Evolutionary conservation across 2,797 vertebrate species (phyloP), one percentile per base, ranked within the genome.

Genomic region (Aselliscus stoliczkanus): DNA sequence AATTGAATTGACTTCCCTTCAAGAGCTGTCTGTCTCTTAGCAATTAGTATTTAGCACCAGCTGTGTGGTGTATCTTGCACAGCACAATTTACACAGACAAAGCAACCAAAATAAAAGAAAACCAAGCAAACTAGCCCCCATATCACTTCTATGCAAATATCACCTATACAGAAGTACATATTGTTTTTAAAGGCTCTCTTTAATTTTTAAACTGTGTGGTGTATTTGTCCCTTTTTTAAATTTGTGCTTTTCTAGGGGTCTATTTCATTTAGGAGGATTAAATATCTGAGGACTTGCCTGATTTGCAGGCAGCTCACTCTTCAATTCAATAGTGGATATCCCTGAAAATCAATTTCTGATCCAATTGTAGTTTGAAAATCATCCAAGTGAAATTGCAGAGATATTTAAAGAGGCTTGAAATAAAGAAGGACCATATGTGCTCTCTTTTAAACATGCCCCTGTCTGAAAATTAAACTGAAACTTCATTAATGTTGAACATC

Each of bases 1-100:
- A 90, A 90, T 77, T 94, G 96, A 83, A 83, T 82, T 84, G 52
- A 65, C 31, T 69, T 90, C 21, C 69, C 88, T 23, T 37, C 17
- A 29, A 88, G 93, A 83, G 21, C 69, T 89, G 54, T 75, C 69
- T 91, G 54, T 75, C 85, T 86, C 95, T 75, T 52, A 67, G 80
- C 25, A 50, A 64, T 85, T 25, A 81, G 14, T 62, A 8, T 82
- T 37, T 54, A 58, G 75, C 34, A 25, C 69, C 79, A 54, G 18
- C 58, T 83, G 60, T 27, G 58, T 56, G 77, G 7, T 14, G 0
- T 70, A n/a, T 47, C 65, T 54, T 79, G 31, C 27, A n/a, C 14
- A 50, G 47, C 2, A 7, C 47, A 67, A 1, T 44, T 75, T 37
- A 75, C 89, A 18, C 39, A 85, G 52, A 76, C 65, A 65, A 80